Evolutionary conservation across 2,888 invertebrate genomes (phyloP).

Genomic region (Ptychoptera albimana): DNA sequence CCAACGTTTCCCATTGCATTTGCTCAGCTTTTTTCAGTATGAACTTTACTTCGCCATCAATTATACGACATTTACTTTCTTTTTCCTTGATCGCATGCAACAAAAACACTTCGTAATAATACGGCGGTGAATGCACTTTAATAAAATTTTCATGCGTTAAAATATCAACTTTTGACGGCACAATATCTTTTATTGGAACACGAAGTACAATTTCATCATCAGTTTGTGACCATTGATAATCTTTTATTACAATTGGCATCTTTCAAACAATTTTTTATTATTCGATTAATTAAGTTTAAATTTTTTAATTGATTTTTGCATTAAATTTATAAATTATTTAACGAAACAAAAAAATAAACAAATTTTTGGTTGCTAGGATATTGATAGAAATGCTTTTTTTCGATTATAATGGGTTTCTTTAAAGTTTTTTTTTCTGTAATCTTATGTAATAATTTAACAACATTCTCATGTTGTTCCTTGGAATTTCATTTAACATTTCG

Average conservation of each 20-base stretch:
- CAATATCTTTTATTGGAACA: conserved; percentile 46
- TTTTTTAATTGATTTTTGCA: background rate
- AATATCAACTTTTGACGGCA: conserved; percentile 42
- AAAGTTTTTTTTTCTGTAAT: no score
- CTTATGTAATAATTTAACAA: no score
- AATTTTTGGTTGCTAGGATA: no score
- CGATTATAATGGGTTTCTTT: no score
- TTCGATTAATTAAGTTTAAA: background rate
- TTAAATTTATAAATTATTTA: no score
- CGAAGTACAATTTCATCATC: conserved; percentile 40
- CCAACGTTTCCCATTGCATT: conserved; percentile 39
- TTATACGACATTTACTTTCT: conserved; percentile 46
- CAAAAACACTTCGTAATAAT: conserved; percentile 60
- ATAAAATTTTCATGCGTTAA: conserved; percentile 52
- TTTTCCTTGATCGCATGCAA: conserved; percentile 40
- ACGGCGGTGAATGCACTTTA: conserved; percentile 56
- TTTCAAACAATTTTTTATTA: conserved; percentile 5
- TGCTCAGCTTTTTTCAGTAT: conserved; percentile 45
- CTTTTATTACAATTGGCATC: conserved; percentile 61
- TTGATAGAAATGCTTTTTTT: no score
- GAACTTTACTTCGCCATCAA: conserved; percentile 44
- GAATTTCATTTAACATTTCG: no score
- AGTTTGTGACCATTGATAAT: conserved; percentile 63
- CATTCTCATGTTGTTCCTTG: no score
- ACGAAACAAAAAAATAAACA: no score